Conservation (phyloP, 2,113 vertebrate genomes). For the Cephalopholis sonnerati region DNA sequence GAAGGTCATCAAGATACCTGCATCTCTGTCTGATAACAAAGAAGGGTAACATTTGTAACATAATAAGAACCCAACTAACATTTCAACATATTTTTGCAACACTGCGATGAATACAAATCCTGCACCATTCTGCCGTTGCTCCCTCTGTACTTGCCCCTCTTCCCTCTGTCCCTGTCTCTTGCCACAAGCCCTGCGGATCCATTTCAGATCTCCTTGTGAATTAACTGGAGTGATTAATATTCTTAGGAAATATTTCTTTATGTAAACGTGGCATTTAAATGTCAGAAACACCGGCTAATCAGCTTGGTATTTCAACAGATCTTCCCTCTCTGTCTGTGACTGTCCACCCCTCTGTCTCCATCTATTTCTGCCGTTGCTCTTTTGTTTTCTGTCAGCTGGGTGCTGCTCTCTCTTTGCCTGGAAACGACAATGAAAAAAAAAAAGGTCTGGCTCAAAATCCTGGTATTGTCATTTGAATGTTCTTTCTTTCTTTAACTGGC, state of each 20-base stretch:
- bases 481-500: neutral
- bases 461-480: neutral
- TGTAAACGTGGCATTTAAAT: slow-evolving; percentile 84
- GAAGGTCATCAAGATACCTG: slow-evolving; percentile 7
- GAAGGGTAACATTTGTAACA: neutral
- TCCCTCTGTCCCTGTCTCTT: slow-evolving; percentile 14
- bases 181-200: slow-evolving; percentile 28
- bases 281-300: slow-evolving; percentile 77
- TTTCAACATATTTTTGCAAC: neutral
- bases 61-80: neutral
- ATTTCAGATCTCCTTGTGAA: slow-evolving; percentile 49
- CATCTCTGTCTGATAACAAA: neutral
- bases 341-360: slow-evolving; percentile 64
- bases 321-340: slow-evolving; percentile 56
- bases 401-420: slow-evolving; percentile 18
- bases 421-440: slow-evolving; percentile 16
- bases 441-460: slow-evolving; percentile 4
- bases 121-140: neutral
- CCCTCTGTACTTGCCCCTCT: slow-evolving; percentile 7
- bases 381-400: slow-evolving; percentile 53
- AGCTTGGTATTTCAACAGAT: slow-evolving; percentile 78
- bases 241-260: slow-evolving; percentile 75
- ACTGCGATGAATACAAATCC: slow-evolving; percentile 8
- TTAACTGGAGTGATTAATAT: slow-evolving; percentile 76
- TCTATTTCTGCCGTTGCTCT: slow-evolving; percentile 52